A percentile compares a stretch with the other conserved stretches of the same genome.
Evolutionary conservation across 2,888 invertebrate genomes (phyloP).

Genomic region (Psococerastis gibbosa): DNA sequence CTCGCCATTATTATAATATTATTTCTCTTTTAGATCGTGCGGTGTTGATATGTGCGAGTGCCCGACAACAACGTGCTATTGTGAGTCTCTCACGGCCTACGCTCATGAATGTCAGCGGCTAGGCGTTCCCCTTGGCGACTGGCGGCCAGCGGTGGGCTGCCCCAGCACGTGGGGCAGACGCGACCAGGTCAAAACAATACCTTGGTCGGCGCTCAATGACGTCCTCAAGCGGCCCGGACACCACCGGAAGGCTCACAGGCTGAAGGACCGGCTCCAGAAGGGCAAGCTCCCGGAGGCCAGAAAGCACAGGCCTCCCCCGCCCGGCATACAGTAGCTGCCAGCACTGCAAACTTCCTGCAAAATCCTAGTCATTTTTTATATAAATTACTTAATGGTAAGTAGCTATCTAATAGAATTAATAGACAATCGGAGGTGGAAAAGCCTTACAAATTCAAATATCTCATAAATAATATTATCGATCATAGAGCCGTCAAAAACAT

Average conservation of each 20-base stretch:
- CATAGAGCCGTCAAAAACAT: too few species aligned
- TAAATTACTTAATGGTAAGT: constrained; percentile 9
- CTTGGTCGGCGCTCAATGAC: too few species aligned
- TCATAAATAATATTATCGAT: too few species aligned
- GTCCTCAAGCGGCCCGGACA: too few species aligned
- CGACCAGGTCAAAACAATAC: not conserved
- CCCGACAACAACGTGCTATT: constrained; percentile 60
- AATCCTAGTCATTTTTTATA: constrained; percentile 10
- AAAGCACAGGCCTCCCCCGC: constrained; percentile 7
- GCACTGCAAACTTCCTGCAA: constrained; percentile 1
- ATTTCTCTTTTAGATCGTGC: constrained; percentile 54
- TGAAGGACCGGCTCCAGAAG: constrained; percentile 2
- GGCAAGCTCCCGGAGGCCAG: too few species aligned
- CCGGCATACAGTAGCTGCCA: not conserved
- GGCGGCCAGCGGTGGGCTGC: constrained; percentile 53
- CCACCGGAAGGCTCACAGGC: too few species aligned
- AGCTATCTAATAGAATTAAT: too few species aligned
- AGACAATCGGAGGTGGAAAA: too few species aligned
- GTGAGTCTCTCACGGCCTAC: constrained; percentile 78
- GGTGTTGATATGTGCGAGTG: constrained; percentile 78
- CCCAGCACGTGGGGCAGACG: constrained; percentile 27
- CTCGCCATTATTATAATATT: too few species aligned
- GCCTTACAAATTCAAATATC: too few species aligned
- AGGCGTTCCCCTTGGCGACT: constrained; percentile 49
- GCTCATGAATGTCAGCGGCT: constrained; percentile 67